Evolutionary conservation across 2,888 invertebrate genomes (phyloP).

Genomic region (Plutella xylostella): DNA sequence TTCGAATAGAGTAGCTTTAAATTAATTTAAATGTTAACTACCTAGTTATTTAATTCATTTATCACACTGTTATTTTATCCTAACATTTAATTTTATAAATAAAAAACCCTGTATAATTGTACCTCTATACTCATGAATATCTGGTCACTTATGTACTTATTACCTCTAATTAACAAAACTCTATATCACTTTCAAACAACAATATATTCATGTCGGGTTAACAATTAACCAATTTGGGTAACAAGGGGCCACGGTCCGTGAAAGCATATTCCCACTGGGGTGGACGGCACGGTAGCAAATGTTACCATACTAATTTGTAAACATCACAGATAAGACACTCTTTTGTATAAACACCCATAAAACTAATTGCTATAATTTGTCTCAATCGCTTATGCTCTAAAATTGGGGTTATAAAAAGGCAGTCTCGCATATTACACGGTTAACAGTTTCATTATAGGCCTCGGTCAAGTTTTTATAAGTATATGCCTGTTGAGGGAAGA

Average conservation of each 20-base stretch:
- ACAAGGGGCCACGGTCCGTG: slow-evolving; percentile 10
- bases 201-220: no score
- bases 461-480: not conserved
- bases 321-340: slow-evolving; percentile 35
- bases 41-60: no score
- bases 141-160: no score
- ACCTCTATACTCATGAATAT: no score
- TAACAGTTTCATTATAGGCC: slow-evolving; percentile 23
- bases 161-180: no score
- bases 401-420: slow-evolving; percentile 29
- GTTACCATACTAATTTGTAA: slow-evolving; percentile 41
- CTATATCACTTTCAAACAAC: no score
- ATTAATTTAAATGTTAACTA: no score
- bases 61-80: no score
- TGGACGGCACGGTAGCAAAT: slow-evolving; percentile 30
- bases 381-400: slow-evolving; percentile 39
- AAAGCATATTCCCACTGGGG: slow-evolving; percentile 27
- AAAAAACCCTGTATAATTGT: no score
- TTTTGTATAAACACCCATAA: slow-evolving; percentile 41
- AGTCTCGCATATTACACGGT: slow-evolving; percentile 26
- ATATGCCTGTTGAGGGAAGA: not conserved
- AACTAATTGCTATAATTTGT: slow-evolving; percentile 54
- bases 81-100: no score
- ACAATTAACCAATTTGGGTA: no score
- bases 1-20: no score